Base-by-base conservation (phyloP, 2,888 invertebrate species). In the Spatulosminthurus flaviceps region DNA sequence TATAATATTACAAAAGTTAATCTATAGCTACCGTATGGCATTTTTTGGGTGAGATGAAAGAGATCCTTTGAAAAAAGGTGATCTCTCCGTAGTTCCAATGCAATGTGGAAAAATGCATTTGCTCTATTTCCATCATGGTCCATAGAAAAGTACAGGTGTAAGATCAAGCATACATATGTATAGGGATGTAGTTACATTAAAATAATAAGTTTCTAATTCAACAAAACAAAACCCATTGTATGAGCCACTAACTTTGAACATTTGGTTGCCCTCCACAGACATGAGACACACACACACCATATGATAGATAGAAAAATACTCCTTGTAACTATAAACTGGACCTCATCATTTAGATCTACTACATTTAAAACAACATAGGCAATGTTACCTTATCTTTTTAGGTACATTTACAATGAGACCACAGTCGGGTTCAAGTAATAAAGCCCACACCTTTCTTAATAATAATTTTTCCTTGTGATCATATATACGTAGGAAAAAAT, bases 1-100 rank as follows among this genome's bases (percentile, higher is more conserved):
- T 51, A 5, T 51, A 72, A 72, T 22, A 11, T 28, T 51, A 69
- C 19, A 69, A 29, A 69, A 11, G 9, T 19, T 11, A 69, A 19
- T n/a, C 29, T 7, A 26, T 2, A 41, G 75, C 76, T 76, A 67
- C 76, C 76, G 76, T 67, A 66, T 76, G 76, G 76, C 76, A 76
- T 51, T 19, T 51, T 51, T 51, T 34, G 34, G 34, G 34, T 4
- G 4, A 34, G 9, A 9, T 34, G 34, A 34, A 9, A 34, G 9
- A 34, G 34, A 34, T 41, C 42, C 75, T 64, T 16, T 66, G 21
- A 21, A 34, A 66, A 64, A 34, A 13, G 24, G 22, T 71, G 43
- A 43, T 71, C 71, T 21, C 71, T 34, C 4, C 9, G 9, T 34
- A 34, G 34, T 7, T 34, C 4, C 34, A 34, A 7, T 7, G 34